A percentile compares a stretch with the other conserved stretches of the same genome.
phyloP scores from a whole-genome alignment of 2,113 vertebrate genomes.

The Chaetorhynchus papuensis region DNA sequence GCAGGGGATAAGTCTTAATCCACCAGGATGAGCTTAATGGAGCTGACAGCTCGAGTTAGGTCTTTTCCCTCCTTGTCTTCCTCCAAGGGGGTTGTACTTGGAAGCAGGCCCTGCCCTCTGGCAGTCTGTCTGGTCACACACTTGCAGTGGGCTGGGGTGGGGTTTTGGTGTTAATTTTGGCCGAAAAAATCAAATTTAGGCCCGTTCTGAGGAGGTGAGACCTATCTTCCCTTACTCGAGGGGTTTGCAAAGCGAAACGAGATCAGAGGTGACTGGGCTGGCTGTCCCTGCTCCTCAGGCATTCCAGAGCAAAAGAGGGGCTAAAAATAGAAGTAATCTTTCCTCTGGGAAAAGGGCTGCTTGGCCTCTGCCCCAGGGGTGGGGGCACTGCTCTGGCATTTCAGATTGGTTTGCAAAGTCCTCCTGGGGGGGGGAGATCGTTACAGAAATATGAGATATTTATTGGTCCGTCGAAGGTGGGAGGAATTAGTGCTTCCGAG shows the following conservation, averaged over 20 bases:
- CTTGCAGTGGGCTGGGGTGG: not conserved
- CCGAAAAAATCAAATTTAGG: not conserved
- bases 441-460: not conserved
- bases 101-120: not conserved
- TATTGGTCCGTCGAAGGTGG: accelerated
- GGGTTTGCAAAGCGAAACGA: not conserved
- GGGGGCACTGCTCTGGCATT: not conserved
- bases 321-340: constrained; percentile 23
- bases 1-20: not conserved
- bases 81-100: not conserved
- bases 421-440: not conserved
- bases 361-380: not conserved
- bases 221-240: accelerated
- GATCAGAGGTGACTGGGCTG: not conserved
- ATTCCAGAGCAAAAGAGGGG: not conserved
- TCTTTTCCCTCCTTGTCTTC: not conserved
- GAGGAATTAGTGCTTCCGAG: not conserved
- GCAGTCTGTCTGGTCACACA: not conserved
- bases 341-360: not conserved
- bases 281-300: not conserved
- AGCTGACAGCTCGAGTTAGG: not conserved
- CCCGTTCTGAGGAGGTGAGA: not conserved
- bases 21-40: not conserved
- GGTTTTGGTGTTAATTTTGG: not conserved
- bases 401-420: not conserved